Evolutionary conservation across 2,888 invertebrate genomes (phyloP), one percentile per base, ranked within the genome.

Genomic region (Hemistola chrysoprasaria): DNA sequence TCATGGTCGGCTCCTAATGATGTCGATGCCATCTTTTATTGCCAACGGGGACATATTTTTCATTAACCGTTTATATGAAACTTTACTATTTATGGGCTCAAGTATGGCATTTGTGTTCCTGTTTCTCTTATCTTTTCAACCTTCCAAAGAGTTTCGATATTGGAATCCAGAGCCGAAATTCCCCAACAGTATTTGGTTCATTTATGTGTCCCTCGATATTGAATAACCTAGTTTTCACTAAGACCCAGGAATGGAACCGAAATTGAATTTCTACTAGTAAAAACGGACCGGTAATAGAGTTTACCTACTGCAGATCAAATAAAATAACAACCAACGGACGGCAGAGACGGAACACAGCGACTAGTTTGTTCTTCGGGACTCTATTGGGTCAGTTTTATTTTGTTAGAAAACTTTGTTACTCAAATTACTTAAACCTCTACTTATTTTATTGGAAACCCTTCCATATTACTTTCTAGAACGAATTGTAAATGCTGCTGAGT

Each of bases 241-340:
- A 75, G 74, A 78, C 73, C 71, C 68, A 66, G 65, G 67, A 65
- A 68, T 66, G 66, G 66, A 65, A 66, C 62, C 72, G 71, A 74
- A 84, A 86, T 84, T 80, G 74, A 83, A 82, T 85, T 83, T 78
- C 67, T 71, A 72, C 71, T 73, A 76, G 76, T 86, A 84, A 84
- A 85, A 85, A 82, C 77, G 80, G 72, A 64, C 71, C 69, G 58
- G 77, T 85, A 83, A 85, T 83, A 77, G 78, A 81, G 80, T 83
- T 83, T 83, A 81, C 81, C 71, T 78, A 73, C 66, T 64, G 65
- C 64, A 71, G 78, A 80, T 79, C 79, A 82, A 83, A 84, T 81
- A 78, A 80, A 81, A 81, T 78, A 79, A 77, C 73, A 78, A 70
- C 67, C 68, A 65, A 62, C 62, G 58, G 64, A 61, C 59, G 62